Evolutionary conservation across 2,888 invertebrate species (phyloP).

Genomic region (Branchinecta sandiegonensis): DNA sequence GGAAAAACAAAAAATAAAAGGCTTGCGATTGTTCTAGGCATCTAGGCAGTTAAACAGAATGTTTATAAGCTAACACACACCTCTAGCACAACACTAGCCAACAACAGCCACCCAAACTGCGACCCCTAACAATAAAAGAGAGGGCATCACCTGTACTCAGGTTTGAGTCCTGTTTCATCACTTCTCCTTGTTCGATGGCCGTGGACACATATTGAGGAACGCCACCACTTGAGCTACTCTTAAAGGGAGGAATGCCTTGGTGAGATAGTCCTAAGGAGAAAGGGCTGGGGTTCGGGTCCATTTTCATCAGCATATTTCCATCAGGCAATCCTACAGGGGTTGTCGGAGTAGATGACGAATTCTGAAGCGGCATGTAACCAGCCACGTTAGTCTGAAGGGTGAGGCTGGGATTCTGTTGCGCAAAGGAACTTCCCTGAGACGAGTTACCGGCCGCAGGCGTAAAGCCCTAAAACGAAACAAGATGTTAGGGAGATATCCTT

Average conservation of each 20-base stretch:
- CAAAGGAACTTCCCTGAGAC: conserved; percentile 10
- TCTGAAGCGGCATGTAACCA: conserved; percentile 9
- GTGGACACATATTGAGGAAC: conserved; percentile 21
- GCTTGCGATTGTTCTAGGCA: no score
- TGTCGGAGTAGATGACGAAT: conserved; percentile 18
- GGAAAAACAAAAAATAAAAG: conserved; percentile 21
- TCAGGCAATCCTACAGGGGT: conserved; percentile 25
- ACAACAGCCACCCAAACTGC: no score
- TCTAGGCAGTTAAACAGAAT: no score
- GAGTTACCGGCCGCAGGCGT: neutral
- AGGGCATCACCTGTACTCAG: conserved; percentile 74
- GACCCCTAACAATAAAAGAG: no score
- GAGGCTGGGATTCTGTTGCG: conserved; percentile 24
- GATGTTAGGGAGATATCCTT: no score
- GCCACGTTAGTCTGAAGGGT: neutral
- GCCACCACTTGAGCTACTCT: neutral
- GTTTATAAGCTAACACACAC: no score
- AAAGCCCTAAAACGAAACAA: neutral
- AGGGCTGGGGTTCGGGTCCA: conserved; percentile 27
- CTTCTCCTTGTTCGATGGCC: conserved; percentile 40
- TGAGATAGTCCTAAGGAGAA: conserved; percentile 21
- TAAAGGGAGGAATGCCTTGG: conserved; percentile 20
- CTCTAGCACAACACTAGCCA: no score
- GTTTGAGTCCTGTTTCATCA: conserved; percentile 84
- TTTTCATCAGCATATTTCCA: conserved; percentile 26